These are phyloP conservation scores for Odobenus rosmarus DNA, from an alignment of 2,113 vertebrate genomes.

Conservation along the genomic window DNA sequence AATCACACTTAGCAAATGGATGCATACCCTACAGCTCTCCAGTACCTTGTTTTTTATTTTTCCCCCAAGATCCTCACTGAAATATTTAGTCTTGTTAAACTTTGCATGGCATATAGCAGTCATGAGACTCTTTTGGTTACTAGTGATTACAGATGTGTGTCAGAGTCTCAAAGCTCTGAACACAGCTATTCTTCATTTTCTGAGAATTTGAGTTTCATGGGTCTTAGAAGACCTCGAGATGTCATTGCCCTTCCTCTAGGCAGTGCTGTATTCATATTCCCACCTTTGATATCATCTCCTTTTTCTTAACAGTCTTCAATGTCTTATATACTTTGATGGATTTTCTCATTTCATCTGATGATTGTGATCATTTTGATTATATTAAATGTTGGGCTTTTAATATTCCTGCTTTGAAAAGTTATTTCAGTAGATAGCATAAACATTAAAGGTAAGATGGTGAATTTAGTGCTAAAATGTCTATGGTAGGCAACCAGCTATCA, in stretches of 20 bases:
- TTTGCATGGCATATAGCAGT: background rate
- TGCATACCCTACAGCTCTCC: background rate
- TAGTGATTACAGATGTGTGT: background rate
- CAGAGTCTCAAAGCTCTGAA: background rate
- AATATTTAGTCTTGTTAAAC: background rate
- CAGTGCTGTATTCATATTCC: background rate
- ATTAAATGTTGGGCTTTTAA: slow-evolving; percentile 10
- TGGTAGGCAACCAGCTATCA: background rate
- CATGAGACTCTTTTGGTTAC: background rate
- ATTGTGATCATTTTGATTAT: slow-evolving; percentile 18
- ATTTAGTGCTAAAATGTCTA: background rate
- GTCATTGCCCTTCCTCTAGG: background rate
- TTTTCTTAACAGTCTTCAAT: background rate
- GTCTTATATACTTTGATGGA: background rate
- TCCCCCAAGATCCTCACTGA: background rate
- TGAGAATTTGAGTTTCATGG: background rate
- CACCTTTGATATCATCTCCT: rapidly evolving
- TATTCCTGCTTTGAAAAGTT: slow-evolving; percentile 40
- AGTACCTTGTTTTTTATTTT: background rate
- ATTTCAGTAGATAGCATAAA: slow-evolving; percentile 24
- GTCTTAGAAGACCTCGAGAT: background rate
- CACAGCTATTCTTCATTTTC: background rate
- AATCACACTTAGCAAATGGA: background rate
- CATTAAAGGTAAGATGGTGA: background rate
- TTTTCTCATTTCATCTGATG: slow-evolving; percentile 28